Evolutionary conservation across 2,888 invertebrate species (phyloP), one percentile per base, ranked within the genome.

Genomic region (Drosophila melanosoma): DNA sequence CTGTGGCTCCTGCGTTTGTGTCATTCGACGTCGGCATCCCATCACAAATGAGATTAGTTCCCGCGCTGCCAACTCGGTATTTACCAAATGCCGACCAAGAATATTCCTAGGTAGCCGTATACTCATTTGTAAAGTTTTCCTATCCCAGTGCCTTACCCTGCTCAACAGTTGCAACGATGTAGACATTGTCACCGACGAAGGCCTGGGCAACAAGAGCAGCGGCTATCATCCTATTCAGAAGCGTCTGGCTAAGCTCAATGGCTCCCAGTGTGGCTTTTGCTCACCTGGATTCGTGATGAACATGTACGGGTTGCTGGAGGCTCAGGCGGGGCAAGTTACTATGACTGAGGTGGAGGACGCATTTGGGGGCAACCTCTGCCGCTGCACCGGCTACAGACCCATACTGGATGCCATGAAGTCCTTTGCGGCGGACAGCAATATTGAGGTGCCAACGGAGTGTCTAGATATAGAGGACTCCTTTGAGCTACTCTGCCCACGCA

Each of bases 251-350:
- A 94, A 94, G 56, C 94, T 95, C 81, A 95, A 96, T 91, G 96
- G 96, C 1, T 95, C 95, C 0, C 96, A 96, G 89, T 96, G 96
- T 88, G 96, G 96, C 0, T 96, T 94, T 90, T 97, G 97, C 83
- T 95, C 96, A n/a, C 96, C 97, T 1, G 97, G 96, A 23, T 96
- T 96, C 95, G 94, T 96, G 63, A 96, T 96, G 96, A 96, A 94
- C 82, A 96, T 96, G 96, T 92, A 77, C 89, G 95, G 95, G 36
- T 82, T 95, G 29, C 87, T 94, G 63, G 93, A 94, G 85, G 91
- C 93, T 0, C 94, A 94, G 58, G 69, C 65, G 0, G 94, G 94
- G 32, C 92, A 93, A 36, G 83, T 96, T 17, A 94, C 94, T 1
- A 94, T 94, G 94, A 92, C 94, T 74, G 95, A 96, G 79, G 94